Evolutionary conservation across 2,888 invertebrate species (phyloP).

Genomic region (Latheticus oryzae): DNA sequence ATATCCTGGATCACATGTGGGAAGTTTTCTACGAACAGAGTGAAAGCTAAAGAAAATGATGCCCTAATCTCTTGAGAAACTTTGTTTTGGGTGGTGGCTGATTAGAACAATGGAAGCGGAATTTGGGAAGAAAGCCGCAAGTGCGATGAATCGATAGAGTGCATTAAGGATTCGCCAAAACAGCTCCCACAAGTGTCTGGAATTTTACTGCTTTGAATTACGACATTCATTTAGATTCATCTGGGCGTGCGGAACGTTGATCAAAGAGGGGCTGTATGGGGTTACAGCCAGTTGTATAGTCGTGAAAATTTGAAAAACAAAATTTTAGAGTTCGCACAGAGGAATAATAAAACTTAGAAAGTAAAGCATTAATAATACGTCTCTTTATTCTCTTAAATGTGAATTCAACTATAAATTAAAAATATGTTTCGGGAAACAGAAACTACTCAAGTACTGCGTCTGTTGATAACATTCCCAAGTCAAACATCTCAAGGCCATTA

Average conservation of each 20-base stretch:
- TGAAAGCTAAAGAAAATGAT: conserved; percentile 3
- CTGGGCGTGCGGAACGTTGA: conserved; percentile 12
- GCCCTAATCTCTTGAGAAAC: not conserved
- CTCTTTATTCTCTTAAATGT: no score
- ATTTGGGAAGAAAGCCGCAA: conserved; percentile 1
- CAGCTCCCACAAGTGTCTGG: conserved; percentile 10
- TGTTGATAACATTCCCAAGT: no score
- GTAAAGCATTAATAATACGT: no score
- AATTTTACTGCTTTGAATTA: conserved; percentile 23
- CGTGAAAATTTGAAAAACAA: conserved; percentile 13
- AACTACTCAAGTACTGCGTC: no score
- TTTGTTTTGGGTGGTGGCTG: no score
- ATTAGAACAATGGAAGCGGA: conserved; percentile 3
- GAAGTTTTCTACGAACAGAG: not conserved
- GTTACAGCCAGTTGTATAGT: conserved; percentile 5
- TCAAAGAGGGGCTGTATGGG: conserved; percentile 15
- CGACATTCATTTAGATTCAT: conserved; percentile 19
- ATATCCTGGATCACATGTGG: conserved; percentile 4
- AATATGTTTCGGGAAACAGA: no score
- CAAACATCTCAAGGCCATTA: no score
- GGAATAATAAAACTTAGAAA: no score
- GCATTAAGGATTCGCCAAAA: conserved; percentile 21
- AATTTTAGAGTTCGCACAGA: no score
- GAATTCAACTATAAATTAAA: no score
- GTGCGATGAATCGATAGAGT: conserved; percentile 6